Evolutionary conservation across 1,140 invertebrate species (phyloP).

Genomic region (Sycophila sp.): DNA sequence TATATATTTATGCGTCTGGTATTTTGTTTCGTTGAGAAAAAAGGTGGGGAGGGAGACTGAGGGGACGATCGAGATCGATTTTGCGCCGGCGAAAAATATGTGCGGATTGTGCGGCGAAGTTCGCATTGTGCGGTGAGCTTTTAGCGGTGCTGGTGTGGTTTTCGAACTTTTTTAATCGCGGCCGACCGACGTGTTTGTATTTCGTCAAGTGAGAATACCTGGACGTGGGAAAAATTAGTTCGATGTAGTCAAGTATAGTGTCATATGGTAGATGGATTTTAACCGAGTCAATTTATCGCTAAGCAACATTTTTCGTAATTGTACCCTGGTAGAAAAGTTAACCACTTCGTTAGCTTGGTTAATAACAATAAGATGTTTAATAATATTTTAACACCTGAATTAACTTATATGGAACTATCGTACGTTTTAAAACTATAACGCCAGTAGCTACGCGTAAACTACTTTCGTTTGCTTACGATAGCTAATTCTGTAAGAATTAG

Average conservation of each 20-base stretch:
- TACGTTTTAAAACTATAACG: too few relatives aligned
- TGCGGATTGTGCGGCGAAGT: background rate
- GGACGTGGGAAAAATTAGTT: background rate
- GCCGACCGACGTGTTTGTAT: background rate
- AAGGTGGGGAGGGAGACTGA: too few relatives aligned
- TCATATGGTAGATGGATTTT: background rate
- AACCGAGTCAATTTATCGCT: too few relatives aligned
- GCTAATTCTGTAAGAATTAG: too few relatives aligned
- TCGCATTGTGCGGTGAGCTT: background rate
- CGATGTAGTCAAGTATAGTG: background rate
- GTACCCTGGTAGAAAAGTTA: too few relatives aligned
- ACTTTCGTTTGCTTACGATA: too few relatives aligned
- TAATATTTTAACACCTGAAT: too few relatives aligned
- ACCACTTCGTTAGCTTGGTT: too few relatives aligned
- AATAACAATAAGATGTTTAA: too few relatives aligned
- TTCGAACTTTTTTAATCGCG: background rate
- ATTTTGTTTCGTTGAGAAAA: background rate
- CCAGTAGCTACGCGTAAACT: too few relatives aligned
- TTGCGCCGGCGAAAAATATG: conserved; percentile 1
- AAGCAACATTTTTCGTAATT: too few relatives aligned
- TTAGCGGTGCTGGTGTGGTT: background rate
- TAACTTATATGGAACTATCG: too few relatives aligned
- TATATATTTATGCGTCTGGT: background rate
- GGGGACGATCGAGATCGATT: conserved; percentile 1
- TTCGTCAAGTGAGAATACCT: background rate